phyloP scores from a whole-genome alignment of 1,140 invertebrate species.

The Aphelenchoides avenae region DNA sequence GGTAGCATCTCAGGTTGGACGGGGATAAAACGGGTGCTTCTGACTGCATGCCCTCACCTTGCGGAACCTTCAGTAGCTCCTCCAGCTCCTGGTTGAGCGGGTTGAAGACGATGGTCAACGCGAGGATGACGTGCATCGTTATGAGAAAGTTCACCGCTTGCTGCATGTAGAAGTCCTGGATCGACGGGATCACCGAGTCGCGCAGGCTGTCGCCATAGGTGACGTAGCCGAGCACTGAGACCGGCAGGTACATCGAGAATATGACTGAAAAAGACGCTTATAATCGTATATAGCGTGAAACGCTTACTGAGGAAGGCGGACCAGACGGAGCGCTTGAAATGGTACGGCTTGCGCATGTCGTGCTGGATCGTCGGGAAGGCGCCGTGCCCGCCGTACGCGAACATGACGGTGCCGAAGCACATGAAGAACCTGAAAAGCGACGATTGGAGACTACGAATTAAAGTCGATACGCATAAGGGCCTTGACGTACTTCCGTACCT shows the following conservation, averaged over 20 bases:
- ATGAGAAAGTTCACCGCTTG: constrained; percentile 60
- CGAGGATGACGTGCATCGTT: constrained; percentile 60
- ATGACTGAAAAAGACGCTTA: constrained; percentile 43
- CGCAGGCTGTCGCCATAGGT: constrained; percentile 51
- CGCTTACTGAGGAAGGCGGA: constrained; percentile 47
- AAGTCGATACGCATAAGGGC: not conserved
- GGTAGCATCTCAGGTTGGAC: too few species aligned
- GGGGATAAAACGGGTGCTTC: too few species aligned
- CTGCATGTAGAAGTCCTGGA: constrained; percentile 52
- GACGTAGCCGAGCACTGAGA: constrained; percentile 47
- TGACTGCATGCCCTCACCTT: too few species aligned
- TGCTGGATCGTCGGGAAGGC: constrained; percentile 63
- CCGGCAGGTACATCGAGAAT: constrained; percentile 51
- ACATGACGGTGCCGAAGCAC: constrained; percentile 60
- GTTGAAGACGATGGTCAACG: constrained; percentile 62
- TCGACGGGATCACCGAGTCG: constrained; percentile 55
- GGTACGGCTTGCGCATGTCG: constrained; percentile 61
- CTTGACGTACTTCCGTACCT: not conserved
- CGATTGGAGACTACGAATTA: constrained; percentile 3
- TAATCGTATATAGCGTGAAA: constrained; percentile 8
- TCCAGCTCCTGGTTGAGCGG: constrained; percentile 67
- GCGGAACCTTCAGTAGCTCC: constrained; percentile 67
- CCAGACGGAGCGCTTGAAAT: constrained; percentile 48
- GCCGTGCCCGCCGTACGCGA: constrained; percentile 60
- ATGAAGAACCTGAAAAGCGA: constrained; percentile 53